These are phyloP conservation scores for Microcebus murinus DNA, from an alignment of 2,113 vertebrate species.

Conservation along the genomic window DNA sequence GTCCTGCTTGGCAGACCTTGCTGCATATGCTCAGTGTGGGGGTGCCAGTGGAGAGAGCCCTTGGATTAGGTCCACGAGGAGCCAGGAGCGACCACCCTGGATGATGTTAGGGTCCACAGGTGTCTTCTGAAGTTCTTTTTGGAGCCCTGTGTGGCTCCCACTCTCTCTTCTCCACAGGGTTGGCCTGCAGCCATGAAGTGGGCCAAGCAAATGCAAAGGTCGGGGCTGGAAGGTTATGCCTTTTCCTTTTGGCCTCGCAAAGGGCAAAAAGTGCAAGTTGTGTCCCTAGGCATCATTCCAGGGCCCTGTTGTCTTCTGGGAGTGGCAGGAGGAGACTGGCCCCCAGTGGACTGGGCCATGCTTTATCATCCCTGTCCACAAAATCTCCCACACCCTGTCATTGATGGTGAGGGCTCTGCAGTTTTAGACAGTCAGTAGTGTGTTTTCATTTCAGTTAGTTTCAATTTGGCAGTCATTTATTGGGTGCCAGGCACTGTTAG, in stretches of 20 bases:
- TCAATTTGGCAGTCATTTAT: neutral
- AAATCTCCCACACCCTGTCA: neutral
- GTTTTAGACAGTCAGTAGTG: neutral
- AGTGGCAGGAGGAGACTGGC: neutral
- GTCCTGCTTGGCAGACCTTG: neutral
- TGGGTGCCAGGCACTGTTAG: neutral
- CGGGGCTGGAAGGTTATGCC: neutral
- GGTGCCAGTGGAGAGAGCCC: neutral
- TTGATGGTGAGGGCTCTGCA: neutral
- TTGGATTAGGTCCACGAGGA: neutral
- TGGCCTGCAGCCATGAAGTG: neutral
- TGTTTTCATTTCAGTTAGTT: slow-evolving; percentile 20
- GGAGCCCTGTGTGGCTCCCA: neutral
- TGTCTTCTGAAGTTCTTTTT: neutral
- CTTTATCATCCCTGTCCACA: neutral
- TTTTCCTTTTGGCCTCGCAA: neutral
- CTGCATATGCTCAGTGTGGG: neutral
- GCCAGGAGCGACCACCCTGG: neutral
- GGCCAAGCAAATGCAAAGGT: neutral
- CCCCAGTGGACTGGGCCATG: neutral
- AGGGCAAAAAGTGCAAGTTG: neutral
- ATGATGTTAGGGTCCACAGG: neutral
- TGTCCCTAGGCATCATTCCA: neutral
- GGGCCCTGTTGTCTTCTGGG: neutral
- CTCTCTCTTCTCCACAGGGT: neutral